phyloP scores from a whole-genome alignment of 2,888 invertebrate species.

The Bombyx huttoni region DNA sequence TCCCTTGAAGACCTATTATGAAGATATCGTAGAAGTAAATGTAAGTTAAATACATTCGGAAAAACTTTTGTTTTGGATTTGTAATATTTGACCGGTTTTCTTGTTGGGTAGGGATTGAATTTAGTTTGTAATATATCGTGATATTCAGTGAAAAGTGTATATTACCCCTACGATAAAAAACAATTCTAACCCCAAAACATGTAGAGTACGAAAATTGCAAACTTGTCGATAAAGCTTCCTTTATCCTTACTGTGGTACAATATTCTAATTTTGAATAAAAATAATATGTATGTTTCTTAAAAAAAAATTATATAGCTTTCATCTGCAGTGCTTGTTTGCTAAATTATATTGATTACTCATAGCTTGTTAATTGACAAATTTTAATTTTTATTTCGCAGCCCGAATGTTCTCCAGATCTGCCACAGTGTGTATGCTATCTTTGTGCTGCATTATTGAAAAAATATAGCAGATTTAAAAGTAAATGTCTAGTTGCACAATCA shows the following conservation, averaged over 20 bases:
- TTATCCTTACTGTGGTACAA: too few species aligned
- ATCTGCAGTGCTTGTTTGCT: too few species aligned
- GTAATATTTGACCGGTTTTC: neutral
- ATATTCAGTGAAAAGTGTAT: too few species aligned
- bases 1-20: constrained; percentile 39
- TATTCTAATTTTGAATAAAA: neutral
- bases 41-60: constrained; percentile 25
- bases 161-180: too few species aligned
- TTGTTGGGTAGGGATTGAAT: too few species aligned
- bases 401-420: constrained; percentile 22
- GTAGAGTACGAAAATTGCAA: too few species aligned
- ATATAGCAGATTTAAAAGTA: constrained; percentile 36
- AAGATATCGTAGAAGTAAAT: constrained; percentile 34
- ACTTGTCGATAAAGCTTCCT: too few species aligned
- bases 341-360: too few species aligned
- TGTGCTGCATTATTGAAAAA: constrained; percentile 43
- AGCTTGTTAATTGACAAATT: too few species aligned
- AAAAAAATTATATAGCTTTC: too few species aligned
- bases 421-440: constrained; percentile 39
- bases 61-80: neutral
- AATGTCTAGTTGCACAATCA: constrained; percentile 34
- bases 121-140: too few species aligned
- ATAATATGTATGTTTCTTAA: neutral
- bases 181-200: too few species aligned
- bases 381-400: constrained; percentile 18